phyloP scores from a whole-genome alignment of 1,140 invertebrate genomes.

The Chrysoperla carnea region DNA sequence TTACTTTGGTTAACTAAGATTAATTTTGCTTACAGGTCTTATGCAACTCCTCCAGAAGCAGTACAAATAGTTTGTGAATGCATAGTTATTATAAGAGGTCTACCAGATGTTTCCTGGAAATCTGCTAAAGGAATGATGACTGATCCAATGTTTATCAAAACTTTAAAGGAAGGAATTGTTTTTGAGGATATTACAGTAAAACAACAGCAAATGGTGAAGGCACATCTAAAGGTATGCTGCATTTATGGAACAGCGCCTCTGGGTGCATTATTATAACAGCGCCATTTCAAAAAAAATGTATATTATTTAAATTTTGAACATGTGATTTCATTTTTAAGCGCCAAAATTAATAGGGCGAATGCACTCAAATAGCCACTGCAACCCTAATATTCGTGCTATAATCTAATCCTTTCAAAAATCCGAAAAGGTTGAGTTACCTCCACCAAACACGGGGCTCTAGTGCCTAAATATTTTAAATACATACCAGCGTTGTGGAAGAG shows the following conservation, averaged over 20 bases:
- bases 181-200: conserved; percentile 58
- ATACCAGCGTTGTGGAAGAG: too few species aligned
- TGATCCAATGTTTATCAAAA: conserved; percentile 64
- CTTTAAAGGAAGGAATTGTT: conserved; percentile 62
- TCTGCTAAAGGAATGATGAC: conserved; percentile 78
- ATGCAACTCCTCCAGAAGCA: conserved; percentile 74
- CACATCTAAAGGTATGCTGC: conserved; percentile 39
- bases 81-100: conserved; percentile 61
- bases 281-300: too few species aligned
- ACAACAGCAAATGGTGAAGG: conserved; percentile 48
- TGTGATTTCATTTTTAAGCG: too few species aligned
- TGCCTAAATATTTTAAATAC: neutral
- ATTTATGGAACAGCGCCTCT: neutral
- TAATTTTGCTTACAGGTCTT: conserved; percentile 36
- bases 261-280: too few species aligned
- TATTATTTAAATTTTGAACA: too few species aligned
- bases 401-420: neutral
- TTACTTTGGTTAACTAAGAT: neutral
- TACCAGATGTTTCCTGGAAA: conserved; percentile 79
- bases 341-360: too few species aligned
- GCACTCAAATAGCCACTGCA: too few species aligned
- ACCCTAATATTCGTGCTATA: too few species aligned
- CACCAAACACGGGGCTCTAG: too few species aligned
- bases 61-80: conserved; percentile 79
- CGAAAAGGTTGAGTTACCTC: neutral